phyloP scores from a whole-genome alignment of 64 coral and sea anemone genomes.

The Trachythela sp. region DNA sequence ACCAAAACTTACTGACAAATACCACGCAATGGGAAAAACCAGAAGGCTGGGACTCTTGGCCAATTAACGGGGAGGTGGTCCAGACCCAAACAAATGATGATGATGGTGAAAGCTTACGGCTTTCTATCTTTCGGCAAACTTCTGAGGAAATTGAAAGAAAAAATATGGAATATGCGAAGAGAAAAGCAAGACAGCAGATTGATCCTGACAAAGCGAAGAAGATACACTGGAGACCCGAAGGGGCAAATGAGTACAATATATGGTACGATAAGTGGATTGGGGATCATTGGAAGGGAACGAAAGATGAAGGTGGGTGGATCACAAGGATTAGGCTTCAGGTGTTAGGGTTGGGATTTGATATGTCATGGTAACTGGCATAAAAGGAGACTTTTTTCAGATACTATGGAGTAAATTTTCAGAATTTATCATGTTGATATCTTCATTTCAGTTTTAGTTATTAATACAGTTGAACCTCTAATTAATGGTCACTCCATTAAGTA shows the following conservation, averaged over 20 bases:
- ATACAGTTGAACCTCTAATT: no score
- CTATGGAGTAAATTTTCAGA: no score
- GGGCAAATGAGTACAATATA: conserved; percentile 92
- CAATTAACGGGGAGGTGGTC: neutral
- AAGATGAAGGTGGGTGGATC: conserved; percentile 47
- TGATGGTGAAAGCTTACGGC: neutral
- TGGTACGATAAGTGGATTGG: conserved; percentile 97
- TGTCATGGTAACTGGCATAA: no score
- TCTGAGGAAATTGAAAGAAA: conserved; percentile 47
- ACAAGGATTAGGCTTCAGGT: neutral
- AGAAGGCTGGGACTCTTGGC: conserved; percentile 9
- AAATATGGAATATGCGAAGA: conserved; percentile 39
- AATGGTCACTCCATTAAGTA: no score
- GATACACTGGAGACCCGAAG: conserved; percentile 89
- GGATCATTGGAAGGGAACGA: conserved; percentile 78
- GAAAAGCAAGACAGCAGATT: conserved; percentile 66
- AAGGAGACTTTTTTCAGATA: no score
- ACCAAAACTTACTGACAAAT: neutral
- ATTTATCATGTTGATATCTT: no score
- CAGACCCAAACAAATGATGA: neutral
- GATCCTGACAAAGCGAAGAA: conserved; percentile 74
- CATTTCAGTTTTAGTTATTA: no score
- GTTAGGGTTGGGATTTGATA: neutral
- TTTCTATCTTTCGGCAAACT: neutral
- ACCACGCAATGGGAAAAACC: conserved; percentile 6